phyloP scores from a whole-genome alignment of 1,140 invertebrate genomes.

The Tetragonula clypearis region DNA sequence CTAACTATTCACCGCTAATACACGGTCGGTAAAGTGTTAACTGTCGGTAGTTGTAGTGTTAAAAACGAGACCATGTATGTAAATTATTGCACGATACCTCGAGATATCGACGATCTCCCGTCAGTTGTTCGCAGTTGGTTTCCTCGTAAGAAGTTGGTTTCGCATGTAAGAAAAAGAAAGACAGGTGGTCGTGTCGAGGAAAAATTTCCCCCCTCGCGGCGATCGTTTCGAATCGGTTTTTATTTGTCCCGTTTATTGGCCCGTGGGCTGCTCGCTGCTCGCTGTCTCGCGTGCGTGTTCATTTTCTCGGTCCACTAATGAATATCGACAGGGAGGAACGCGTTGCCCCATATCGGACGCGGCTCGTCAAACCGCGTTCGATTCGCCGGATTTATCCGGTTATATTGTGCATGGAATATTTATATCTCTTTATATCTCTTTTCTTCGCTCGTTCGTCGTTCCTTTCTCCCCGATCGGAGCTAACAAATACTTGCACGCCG shows the following conservation, averaged over 20 bases:
- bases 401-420: background rate
- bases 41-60: no score
- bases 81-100: no score
- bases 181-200: background rate
- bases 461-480: background rate
- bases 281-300: background rate
- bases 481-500: background rate
- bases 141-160: no score
- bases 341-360: background rate
- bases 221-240: background rate
- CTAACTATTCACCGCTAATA: no score
- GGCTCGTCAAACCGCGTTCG: background rate
- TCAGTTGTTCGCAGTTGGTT: no score
- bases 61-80: no score
- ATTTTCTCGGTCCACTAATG: background rate
- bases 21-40: no score
- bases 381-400: background rate
- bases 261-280: background rate
- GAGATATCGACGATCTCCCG: no score
- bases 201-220: background rate
- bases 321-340: background rate
- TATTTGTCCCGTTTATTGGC: background rate
- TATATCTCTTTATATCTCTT: background rate
- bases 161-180: no score
- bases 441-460: background rate